A percentile compares a stretch with the other conserved stretches of the same genome.
phyloP scores from a whole-genome alignment of 2,797 vertebrate species.

The Anisognathus igniventris region DNA sequence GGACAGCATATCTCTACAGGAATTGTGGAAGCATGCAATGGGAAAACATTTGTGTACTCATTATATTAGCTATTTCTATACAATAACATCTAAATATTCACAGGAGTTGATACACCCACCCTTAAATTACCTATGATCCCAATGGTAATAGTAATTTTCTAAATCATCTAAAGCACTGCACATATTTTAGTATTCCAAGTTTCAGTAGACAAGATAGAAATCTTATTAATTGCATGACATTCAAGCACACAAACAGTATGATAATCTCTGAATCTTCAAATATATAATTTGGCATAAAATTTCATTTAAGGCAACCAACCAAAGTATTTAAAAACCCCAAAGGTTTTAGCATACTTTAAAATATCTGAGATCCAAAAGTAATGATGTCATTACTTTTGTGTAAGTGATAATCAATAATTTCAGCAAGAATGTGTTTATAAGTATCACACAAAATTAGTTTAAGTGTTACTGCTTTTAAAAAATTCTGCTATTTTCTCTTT shows the following conservation, averaged over 20 bases:
- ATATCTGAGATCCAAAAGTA: not conserved
- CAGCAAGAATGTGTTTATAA: not conserved
- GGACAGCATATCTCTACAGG: not conserved
- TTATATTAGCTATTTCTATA: not conserved
- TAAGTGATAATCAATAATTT: not conserved
- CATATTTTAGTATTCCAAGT: not conserved
- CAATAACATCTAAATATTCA: not conserved
- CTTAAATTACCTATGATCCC: not conserved
- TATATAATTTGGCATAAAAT: not conserved
- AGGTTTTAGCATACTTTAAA: not conserved
- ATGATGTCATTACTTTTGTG: not conserved
- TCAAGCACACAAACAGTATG: not conserved
- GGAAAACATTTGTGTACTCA: not conserved
- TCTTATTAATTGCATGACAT: not conserved
- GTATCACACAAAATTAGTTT: not conserved
- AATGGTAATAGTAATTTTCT: not conserved
- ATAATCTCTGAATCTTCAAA: not conserved
- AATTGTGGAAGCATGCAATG: fast-evolving
- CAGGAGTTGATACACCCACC: not conserved
- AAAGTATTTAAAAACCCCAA: not conserved
- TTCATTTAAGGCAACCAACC: not conserved
- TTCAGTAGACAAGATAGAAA: not conserved
- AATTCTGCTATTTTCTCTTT: not conserved
- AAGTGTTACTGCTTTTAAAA: not conserved
- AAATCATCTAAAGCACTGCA: not conserved